Evolutionary conservation across 2,888 invertebrate genomes (phyloP).

Genomic region (Sminthurides aquaticus): DNA sequence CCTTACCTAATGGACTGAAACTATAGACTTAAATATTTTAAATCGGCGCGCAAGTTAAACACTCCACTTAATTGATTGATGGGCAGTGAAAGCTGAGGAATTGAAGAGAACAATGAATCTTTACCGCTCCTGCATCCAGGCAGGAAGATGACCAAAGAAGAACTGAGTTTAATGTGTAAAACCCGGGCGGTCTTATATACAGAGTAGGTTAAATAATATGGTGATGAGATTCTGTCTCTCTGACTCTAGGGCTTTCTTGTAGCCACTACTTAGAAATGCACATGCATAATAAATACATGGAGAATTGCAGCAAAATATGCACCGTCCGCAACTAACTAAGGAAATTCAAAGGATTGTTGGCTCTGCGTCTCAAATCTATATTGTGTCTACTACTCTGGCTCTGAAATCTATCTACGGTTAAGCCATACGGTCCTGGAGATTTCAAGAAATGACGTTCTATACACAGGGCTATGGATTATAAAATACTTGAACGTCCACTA

Average conservation of each 20-base stretch:
- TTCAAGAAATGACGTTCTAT: too few relatives aligned
- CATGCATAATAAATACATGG: neutral
- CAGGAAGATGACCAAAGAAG: conserved; percentile 18
- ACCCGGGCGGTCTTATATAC: conserved; percentile 19
- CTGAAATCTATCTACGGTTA: too few relatives aligned
- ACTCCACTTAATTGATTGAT: neutral
- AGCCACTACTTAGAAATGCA: neutral
- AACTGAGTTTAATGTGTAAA: conserved; percentile 19
- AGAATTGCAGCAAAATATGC: neutral
- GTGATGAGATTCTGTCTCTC: conserved; percentile 24
- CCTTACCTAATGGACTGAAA: too few relatives aligned
- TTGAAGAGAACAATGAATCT: conserved; percentile 4
- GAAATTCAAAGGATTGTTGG: neutral
- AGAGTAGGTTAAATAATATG: conserved; percentile 24
- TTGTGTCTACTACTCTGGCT: too few relatives aligned
- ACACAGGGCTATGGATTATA: too few relatives aligned
- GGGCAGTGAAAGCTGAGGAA: neutral
- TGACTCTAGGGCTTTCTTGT: conserved; percentile 13
- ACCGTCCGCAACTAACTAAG: neutral
- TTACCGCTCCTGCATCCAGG: too few relatives aligned
- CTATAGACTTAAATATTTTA: neutral
- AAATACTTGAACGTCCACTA: too few relatives aligned
- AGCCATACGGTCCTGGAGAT: too few relatives aligned
- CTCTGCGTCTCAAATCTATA: too few relatives aligned
- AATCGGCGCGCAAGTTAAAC: neutral